Percentiles rank a stretch among this genome's conserved stretches.
phyloP scores from a whole-genome alignment of 2,113 vertebrate species.

The Empidonax alnorum region DNA sequence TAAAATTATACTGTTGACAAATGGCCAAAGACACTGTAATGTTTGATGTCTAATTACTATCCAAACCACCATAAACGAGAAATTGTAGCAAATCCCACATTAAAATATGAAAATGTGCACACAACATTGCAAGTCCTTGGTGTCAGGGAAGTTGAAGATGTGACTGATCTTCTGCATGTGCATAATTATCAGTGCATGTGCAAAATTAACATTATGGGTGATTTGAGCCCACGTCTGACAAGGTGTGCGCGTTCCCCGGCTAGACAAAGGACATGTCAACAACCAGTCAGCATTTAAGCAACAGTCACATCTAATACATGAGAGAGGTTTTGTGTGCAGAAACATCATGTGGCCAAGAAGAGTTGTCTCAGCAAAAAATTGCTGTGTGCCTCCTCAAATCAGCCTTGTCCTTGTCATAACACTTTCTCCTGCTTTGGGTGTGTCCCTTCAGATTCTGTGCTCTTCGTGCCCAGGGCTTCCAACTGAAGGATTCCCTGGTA shows the following conservation, averaged over 20 bases:
- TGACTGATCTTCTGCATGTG: neutral
- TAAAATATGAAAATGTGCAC: neutral
- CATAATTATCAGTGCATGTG: neutral
- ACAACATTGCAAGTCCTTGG: neutral
- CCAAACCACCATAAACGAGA: neutral
- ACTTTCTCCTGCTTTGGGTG: neutral
- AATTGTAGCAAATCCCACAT: neutral
- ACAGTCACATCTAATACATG: neutral
- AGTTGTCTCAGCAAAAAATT: neutral
- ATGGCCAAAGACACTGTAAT: neutral
- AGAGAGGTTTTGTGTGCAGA: neutral
- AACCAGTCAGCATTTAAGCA: neutral
- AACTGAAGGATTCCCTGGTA: neutral
- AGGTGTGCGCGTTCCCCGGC: neutral
- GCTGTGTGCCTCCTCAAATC: neutral
- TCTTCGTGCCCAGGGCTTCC: neutral
- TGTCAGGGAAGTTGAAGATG: neutral
- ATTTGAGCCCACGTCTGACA: neutral
- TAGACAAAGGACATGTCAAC: neutral
- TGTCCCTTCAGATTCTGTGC: neutral
- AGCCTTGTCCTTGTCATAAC: neutral
- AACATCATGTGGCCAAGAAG: neutral
- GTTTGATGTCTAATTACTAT: neutral
- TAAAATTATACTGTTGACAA: conserved; percentile 7
- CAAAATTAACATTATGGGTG: neutral